Base-by-base conservation (phyloP, 2,888 invertebrate species). In the Mimas tiliae region DNA sequence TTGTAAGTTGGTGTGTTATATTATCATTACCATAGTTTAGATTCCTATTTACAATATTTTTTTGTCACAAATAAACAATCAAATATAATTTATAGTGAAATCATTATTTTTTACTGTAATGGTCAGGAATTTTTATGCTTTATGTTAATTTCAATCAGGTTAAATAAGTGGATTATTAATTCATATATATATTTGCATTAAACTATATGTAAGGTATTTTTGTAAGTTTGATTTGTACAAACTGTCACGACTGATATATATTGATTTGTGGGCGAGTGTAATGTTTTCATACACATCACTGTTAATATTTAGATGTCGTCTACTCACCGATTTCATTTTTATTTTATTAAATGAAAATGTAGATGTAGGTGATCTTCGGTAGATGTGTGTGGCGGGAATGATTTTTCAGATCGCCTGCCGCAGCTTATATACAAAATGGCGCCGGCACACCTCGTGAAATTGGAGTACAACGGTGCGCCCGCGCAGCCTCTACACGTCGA, bases 321-420 rank as follows among this genome's bases (percentile, higher is more conserved):
- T 72, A 92, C 93, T 93, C 81, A 93, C 93, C 93, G 88, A 87
- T 85, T 88, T 91, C 93, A 93, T 93, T 76, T 84, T 88, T 74
- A 70, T 73, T 74, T 76, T 74, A 72, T 71, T 73, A 75, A 76
- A 77, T 78, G 72, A 73, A 76, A 71, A 74, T 78, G 76, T 72
- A 74, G 74, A 72, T 77, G 74, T 71, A 77, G 84, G 81, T 89
- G 90, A 83, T 91, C 84, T 84, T 85, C 90, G 85, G 72, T 85
- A 81, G 88, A 88, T 87, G 91, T 88, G 82, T 88, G 84, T 78
- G 77, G 84, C 81, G 80, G 89, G 93, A 92, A 93, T 93, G 93
- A 91, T 91, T 91, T 90, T 93, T 91, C 88, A 93, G 90, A 87
- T 86, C 78, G 83, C 74, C 79, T 75, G 82, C 82, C 65, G 81